Conservation (phyloP, 2,888 invertebrate genomes). For the Dermolepida albohirtum region DNA sequence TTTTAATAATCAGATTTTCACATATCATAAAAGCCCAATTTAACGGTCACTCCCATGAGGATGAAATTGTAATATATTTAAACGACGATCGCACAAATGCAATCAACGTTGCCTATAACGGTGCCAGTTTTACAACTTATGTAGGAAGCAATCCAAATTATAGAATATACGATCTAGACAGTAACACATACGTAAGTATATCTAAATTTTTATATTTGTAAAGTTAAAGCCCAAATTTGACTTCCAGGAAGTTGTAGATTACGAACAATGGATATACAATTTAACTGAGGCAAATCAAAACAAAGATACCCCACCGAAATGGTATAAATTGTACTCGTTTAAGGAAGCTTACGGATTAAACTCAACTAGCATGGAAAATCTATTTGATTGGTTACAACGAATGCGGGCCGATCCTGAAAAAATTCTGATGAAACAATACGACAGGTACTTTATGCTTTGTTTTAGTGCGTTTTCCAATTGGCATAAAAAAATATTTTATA, state of each 20-base stretch:
- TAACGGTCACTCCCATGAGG: conserved; percentile 85
- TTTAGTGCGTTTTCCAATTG: conserved; percentile 55
- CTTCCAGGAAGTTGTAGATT: conserved; percentile 73
- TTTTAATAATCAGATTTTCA: conserved; percentile 72
- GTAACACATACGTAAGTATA: conserved; percentile 54
- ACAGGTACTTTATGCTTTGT: conserved; percentile 60
- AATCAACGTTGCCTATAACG: conserved; percentile 82
- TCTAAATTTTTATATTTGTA: background rate
- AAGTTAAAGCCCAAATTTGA: background rate
- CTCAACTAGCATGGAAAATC: conserved; percentile 70
- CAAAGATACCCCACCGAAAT: conserved; percentile 71
- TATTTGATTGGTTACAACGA: conserved; percentile 71
- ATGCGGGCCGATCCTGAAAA: conserved; percentile 68
- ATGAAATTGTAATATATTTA: conserved; percentile 81
- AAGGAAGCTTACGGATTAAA: conserved; percentile 73
- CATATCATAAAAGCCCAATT: conserved; percentile 83
- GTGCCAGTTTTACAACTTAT: conserved; percentile 67
- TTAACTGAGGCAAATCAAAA: conserved; percentile 77
- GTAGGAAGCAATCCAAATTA: conserved; percentile 75
- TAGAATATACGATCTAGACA: conserved; percentile 56
- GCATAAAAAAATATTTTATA: conserved; percentile 20
- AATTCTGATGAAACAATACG: conserved; percentile 63
- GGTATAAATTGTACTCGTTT: conserved; percentile 83
- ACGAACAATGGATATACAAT: conserved; percentile 80
- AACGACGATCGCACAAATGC: conserved; percentile 66